Conservation (phyloP, 1,140 invertebrate genomes). For the Geopemphigus sp. region DNA sequence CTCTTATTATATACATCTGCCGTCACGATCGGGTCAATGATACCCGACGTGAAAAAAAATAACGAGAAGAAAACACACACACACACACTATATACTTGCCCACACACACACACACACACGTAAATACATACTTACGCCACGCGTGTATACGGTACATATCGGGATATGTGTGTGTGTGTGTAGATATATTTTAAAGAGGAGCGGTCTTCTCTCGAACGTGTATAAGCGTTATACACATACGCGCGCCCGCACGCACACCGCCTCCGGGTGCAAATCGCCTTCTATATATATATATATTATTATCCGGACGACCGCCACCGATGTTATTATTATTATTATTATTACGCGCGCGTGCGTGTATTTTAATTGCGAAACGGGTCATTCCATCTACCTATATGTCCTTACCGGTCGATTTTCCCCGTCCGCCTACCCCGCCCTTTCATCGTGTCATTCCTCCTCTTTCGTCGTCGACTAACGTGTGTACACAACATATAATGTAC, state of each 20-base stretch:
- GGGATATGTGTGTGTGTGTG: neutral
- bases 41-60: conserved; percentile 1
- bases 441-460: conserved; percentile 1
- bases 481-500: no score
- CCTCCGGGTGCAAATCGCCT: conserved; percentile 26
- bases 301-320: neutral
- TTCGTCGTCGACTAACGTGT: neutral
- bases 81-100: no score
- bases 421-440: neutral
- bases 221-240: neutral
- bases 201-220: conserved; percentile 23
- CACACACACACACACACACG: neutral
- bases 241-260: neutral
- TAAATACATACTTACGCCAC: no score
- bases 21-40: conserved; percentile 39
- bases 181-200: conserved; percentile 16
- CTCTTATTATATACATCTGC: neutral
- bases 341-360: neutral
- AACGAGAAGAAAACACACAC: conserved; percentile 5
- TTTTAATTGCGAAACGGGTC: conserved; percentile 45
- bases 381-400: conserved; percentile 15
- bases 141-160: no score
- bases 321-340: neutral
- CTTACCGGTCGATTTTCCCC: conserved; percentile 20
- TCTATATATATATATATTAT: neutral